Evolutionary conservation across 2,888 invertebrate genomes (phyloP), one percentile per base, ranked within the genome.

Genomic region (Neocrepidodera transversa): DNA sequence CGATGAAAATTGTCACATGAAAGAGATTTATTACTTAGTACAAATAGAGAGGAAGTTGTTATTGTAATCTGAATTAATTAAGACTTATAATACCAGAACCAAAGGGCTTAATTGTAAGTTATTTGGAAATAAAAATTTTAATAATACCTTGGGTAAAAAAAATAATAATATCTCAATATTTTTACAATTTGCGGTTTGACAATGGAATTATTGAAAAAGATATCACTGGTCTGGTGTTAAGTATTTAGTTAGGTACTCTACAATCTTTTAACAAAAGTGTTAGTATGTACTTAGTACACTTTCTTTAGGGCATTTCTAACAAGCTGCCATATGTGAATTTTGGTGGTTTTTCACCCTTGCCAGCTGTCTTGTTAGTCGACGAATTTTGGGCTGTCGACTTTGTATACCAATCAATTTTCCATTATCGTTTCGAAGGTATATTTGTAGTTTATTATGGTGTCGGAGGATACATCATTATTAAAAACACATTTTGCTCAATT

Each of bases 371-470:
- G 61, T 65, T 65, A 65, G 57, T 53, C 43, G 58, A 58, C 53
- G 47, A 61, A 48, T 48, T 58, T 48, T 30, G 57, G 49, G 53
- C 60, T 61, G 61, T 53, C 60, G 51, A 64, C 64, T 66, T 60
- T 53, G 67, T 55, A 52, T 58, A 64, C 74, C 75, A 77, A 77
- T 76, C 78, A 76, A 76, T 76, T 76, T 71, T 68, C 71, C 76
- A 77, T 76, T 77, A 75, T 63, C 65, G 66, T 58, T 63, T 51
- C 49, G 55, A 43, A 51, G 57, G 53, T 54, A 59, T 61, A 63
- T 58, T 65, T 62, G 60, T 48, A 58, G 53, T 71, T 72, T 69
- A 70, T 75, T 73, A 72, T 66, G 72, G 64, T 72, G 71, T 67
- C 68, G 71, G 64, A 66, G 38, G 67, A 71, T 70, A 71, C 67